Evolutionary conservation across 2,797 vertebrate genomes (phyloP).

Genomic region (Megaceryle alcyon): DNA sequence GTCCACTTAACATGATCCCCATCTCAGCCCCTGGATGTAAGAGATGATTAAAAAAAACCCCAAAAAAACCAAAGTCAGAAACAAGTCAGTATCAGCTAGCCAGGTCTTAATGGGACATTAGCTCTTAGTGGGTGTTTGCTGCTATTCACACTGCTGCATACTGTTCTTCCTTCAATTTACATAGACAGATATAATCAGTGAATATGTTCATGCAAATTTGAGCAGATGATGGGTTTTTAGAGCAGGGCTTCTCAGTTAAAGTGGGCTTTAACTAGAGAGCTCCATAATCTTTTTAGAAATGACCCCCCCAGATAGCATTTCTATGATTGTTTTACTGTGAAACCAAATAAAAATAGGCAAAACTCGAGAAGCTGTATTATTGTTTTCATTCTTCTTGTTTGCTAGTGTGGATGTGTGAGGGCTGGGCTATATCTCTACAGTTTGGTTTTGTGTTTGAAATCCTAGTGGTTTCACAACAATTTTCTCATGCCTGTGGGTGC

Average conservation of each 20-base stretch:
- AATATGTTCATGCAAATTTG: background rate
- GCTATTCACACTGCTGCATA: background rate
- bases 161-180: background rate
- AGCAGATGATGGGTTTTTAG: background rate
- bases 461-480: background rate
- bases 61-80: background rate
- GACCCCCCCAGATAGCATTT: background rate
- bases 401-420: background rate
- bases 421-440: rapidly evolving
- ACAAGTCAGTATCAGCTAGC: background rate
- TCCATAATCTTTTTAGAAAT: background rate
- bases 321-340: background rate
- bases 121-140: background rate
- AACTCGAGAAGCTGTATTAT: background rate
- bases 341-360: background rate
- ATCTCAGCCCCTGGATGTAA: background rate
- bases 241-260: background rate
- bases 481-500: background rate
- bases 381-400: background rate
- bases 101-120: background rate
- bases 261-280: background rate
- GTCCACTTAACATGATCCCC: background rate
- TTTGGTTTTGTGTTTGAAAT: background rate
- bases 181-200: background rate
- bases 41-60: background rate